phyloP scores from a whole-genome alignment of 2,888 invertebrate genomes.

The Callyntrura guangdongensis region DNA sequence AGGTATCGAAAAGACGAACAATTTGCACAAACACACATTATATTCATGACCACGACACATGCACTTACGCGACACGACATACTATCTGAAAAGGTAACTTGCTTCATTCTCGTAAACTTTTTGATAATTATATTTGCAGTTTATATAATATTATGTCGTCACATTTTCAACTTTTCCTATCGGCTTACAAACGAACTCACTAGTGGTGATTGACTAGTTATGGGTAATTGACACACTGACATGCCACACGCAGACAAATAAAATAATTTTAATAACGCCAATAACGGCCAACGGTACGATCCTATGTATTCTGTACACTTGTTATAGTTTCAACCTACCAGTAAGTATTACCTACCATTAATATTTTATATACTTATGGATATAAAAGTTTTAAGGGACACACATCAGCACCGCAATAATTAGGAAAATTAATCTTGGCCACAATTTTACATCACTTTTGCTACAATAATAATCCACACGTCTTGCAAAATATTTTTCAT shows the following conservation, averaged over 20 bases:
- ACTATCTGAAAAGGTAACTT: background rate
- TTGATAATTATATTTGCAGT: background rate
- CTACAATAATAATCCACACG: conserved; percentile 14
- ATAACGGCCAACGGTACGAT: background rate
- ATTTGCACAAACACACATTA: background rate
- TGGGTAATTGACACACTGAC: background rate
- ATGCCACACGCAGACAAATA: background rate
- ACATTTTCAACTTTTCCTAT: background rate
- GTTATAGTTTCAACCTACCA: too few relatives aligned
- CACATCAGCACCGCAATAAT: conserved; percentile 76
- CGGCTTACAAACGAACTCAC: background rate
- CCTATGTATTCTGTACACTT: background rate
- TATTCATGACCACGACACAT: conserved; percentile 16
- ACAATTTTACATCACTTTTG: conserved; percentile 52
- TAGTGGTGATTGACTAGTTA: background rate
- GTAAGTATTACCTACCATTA: background rate
- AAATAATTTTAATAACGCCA: background rate
- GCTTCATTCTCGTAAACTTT: background rate
- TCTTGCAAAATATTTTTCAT: conserved; percentile 21
- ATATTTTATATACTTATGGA: background rate
- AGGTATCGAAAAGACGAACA: background rate
- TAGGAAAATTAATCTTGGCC: conserved; percentile 73
- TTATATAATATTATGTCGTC: background rate
- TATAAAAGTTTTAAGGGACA: conserved; percentile 65
- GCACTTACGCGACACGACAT: background rate